These are phyloP conservation scores for Acleris holmiana DNA, from an alignment of 2,888 invertebrate genomes.

Conservation along the genomic window DNA sequence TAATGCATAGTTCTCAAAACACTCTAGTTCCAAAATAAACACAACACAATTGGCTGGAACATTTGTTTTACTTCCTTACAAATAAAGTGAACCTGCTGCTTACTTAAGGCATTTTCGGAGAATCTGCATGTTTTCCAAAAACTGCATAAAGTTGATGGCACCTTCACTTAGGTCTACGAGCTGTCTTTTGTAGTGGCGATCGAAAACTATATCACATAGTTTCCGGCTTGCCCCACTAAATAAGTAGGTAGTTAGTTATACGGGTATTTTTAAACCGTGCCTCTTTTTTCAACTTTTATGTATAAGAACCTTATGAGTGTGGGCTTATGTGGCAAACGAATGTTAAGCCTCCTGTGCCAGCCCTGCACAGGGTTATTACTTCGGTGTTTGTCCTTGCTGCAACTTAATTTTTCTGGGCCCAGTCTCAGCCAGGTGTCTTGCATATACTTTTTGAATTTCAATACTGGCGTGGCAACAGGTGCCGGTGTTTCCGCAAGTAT, in stretches of 20 bases:
- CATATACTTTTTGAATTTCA: slow-evolving; percentile 1
- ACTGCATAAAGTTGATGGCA: slow-evolving; percentile 3
- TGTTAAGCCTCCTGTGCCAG: slow-evolving; percentile 14
- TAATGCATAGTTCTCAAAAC: no score
- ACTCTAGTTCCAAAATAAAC: no score
- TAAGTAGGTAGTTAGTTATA: no score
- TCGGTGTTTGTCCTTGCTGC: slow-evolving; percentile 5
- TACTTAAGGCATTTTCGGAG: not conserved
- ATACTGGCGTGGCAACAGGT: not conserved
- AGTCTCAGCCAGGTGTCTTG: slow-evolving; percentile 13
- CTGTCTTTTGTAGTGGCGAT: slow-evolving; percentile 2
- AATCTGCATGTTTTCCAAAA: slow-evolving; percentile 6
- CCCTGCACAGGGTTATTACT: slow-evolving; percentile 8
- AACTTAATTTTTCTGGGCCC: slow-evolving; percentile 18
- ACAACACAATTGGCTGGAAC: no score
- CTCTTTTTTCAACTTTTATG: no score
- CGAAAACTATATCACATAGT: no score
- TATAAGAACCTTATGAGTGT: slow-evolving; percentile 9
- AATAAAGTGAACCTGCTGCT: no score
- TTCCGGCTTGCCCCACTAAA: no score
- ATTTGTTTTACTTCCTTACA: no score
- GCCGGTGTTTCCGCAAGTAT: slow-evolving; percentile 4
- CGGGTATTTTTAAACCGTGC: no score
- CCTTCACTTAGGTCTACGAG: slow-evolving; percentile 8
- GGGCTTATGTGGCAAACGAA: slow-evolving; percentile 6